Conservation (phyloP, 2,797 vertebrate genomes). For the Nannoperca australis region DNA sequence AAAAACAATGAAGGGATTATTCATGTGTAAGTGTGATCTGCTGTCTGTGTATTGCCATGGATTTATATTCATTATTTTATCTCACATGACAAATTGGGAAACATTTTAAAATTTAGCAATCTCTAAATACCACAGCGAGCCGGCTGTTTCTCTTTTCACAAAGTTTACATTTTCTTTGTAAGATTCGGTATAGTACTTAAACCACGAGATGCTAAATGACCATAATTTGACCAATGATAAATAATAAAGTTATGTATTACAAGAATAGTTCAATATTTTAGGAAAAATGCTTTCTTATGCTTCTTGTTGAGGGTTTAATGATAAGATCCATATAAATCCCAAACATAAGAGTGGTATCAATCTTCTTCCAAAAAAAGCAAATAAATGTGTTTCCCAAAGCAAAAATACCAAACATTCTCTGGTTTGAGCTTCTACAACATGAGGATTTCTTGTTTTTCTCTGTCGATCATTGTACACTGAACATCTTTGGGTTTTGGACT, state of each 20-base stretch:
- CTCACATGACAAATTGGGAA: constrained; percentile 38
- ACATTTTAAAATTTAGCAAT: constrained; percentile 42
- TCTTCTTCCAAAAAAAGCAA: too few relatives aligned
- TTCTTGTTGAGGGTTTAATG: background rate
- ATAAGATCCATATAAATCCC: background rate
- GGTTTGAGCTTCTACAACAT: background rate
- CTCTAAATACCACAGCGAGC: constrained; percentile 18
- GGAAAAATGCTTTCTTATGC: background rate
- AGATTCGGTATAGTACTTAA: background rate
- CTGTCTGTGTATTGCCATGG: constrained; percentile 25
- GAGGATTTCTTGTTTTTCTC: constrained; percentile 1
- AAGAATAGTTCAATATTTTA: background rate
- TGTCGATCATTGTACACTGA: background rate
- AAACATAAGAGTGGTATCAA: too few relatives aligned
- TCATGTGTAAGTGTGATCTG: constrained; percentile 60
- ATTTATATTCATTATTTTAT: constrained; percentile 63
- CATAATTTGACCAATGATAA: background rate
- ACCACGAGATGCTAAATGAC: background rate
- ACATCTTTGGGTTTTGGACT: background rate
- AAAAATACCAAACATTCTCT: background rate
- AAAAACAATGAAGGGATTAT: constrained; percentile 52
- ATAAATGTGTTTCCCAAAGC: background rate
- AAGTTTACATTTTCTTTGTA: background rate
- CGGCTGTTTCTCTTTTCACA: background rate
- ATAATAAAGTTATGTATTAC: background rate